A percentile compares a stretch with the other conserved stretches of the same genome.
These are phyloP conservation scores for Mechanitis mazaeus DNA, from an alignment of 2,888 invertebrate species.

Conservation along the genomic window DNA sequence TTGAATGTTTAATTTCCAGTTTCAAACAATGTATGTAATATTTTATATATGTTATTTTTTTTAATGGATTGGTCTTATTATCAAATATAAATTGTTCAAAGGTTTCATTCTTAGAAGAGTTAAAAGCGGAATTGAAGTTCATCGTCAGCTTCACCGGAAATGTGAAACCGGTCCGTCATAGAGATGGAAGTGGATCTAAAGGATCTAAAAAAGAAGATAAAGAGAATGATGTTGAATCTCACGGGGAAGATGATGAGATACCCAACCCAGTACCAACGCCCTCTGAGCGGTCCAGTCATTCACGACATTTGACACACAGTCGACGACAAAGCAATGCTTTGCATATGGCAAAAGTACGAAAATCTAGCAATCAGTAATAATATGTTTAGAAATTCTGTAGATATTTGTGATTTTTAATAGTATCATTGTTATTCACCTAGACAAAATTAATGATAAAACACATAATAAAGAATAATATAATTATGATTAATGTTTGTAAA, in stretches of 20 bases:
- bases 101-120: constrained; percentile 80
- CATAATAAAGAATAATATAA: too few species aligned
- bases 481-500: too few species aligned
- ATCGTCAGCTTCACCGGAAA: constrained; percentile 82
- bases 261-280: constrained; percentile 51
- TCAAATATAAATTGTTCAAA: constrained; percentile 36
- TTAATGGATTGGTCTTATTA: too few species aligned
- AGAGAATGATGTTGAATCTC: constrained; percentile 40
- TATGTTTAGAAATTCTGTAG: not conserved
- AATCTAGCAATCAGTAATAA: constrained; percentile 42
- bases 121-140: constrained; percentile 83
- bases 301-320: constrained; percentile 59
- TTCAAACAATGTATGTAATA: too few species aligned
- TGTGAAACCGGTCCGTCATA: constrained; percentile 80
- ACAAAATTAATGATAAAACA: too few species aligned
- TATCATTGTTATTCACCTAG: too few species aligned
- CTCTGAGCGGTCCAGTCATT: constrained; percentile 57
- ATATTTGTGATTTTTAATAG: too few species aligned
- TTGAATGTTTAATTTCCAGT: too few species aligned
- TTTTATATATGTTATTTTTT: too few species aligned
- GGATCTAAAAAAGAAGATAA: constrained; percentile 44
- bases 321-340: constrained; percentile 63
- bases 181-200: constrained; percentile 54
- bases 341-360: constrained; percentile 61
- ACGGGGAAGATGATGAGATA: constrained; percentile 40